Evolutionary conservation across 2,888 invertebrate genomes (phyloP).

Genomic region (Papilio gigon): DNA sequence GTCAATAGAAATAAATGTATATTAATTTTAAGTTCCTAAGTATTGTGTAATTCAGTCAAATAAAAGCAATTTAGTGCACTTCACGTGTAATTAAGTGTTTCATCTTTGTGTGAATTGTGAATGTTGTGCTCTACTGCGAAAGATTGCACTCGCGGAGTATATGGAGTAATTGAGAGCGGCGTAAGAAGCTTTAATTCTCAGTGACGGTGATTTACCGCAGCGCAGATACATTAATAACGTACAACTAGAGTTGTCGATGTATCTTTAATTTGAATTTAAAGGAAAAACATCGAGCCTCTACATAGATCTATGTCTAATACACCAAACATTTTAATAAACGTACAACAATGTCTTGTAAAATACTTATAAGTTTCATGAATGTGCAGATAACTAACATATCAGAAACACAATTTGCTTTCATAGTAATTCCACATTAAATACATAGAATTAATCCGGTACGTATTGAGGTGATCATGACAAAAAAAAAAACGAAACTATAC

Average conservation of each 20-base stretch:
- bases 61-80: constrained; percentile 40
- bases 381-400: too few relatives aligned
- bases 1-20: constrained; percentile 21
- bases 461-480: too few relatives aligned
- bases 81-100: constrained; percentile 51
- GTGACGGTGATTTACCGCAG: constrained; percentile 11
- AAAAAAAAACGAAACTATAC: too few relatives aligned
- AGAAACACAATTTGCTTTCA: too few relatives aligned
- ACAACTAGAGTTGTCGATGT: neutral
- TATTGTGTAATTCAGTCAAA: constrained; percentile 22
- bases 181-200: constrained; percentile 11
- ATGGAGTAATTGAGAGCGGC: constrained; percentile 53
- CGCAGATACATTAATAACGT: neutral
- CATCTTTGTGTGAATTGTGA: constrained; percentile 54
- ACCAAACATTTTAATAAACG: too few relatives aligned
- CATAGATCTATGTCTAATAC: too few relatives aligned
- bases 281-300: neutral
- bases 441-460: too few relatives aligned
- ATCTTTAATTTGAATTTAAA: neutral
- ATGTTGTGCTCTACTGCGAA: constrained; percentile 55
- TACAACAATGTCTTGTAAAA: too few relatives aligned
- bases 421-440: too few relatives aligned
- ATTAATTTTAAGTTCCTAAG: neutral
- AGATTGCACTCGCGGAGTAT: constrained; percentile 51
- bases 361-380: too few relatives aligned